Base-by-base conservation (phyloP, 2,797 vertebrate genomes). In the Odontamblyopus lacepedii region DNA sequence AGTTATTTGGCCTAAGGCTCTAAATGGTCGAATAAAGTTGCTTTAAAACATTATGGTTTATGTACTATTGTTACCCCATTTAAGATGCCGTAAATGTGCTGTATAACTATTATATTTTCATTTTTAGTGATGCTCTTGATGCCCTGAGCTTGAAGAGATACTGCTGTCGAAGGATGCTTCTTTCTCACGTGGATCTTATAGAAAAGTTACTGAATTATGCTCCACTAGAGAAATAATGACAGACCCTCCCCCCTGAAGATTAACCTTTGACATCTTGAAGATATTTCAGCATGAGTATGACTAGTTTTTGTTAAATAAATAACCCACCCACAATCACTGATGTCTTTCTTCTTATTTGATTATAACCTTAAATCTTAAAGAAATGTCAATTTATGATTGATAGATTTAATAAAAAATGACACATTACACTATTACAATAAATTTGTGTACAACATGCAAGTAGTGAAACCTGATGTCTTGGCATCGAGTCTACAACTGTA, bases 161-260 rank as follows among this genome's bases (percentile, higher is more conserved):
- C 89, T 99, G 98, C 82, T 99, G 98, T 86, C 94, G 97, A 64
- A 93, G 97, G 77, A 98, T 98, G 98, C 94, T 99, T 62, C 95
- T 99, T 0, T 96, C 98, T 67, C 97, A 99, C 0, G 96, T 98
- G 82, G 98, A 99, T 91, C 95, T 99, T 69, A 99, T 99, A 66
- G 98, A 99, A 90, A 99, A 99, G 83, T 91, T 99, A 74, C 87
- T 99, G 88, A 99, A 99, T 93, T 99, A 99, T 7, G 96, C 96
- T 0, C 98, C 98, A 0, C 88, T 99, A 85, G 98, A 99, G 88
- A 98, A 98, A 87, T 97, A 87, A 95, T 53, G 15, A 2, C 48
- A 51, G 26, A 2, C 60, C 23, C 6, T 19, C 50, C 23, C 8
- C 13, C 50, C 62, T n/a, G 0, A 29, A 16, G 8, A 63, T 6